Evolutionary conservation across 2,113 vertebrate species (phyloP).

Genomic region (Syrrhaptes paradoxus): DNA sequence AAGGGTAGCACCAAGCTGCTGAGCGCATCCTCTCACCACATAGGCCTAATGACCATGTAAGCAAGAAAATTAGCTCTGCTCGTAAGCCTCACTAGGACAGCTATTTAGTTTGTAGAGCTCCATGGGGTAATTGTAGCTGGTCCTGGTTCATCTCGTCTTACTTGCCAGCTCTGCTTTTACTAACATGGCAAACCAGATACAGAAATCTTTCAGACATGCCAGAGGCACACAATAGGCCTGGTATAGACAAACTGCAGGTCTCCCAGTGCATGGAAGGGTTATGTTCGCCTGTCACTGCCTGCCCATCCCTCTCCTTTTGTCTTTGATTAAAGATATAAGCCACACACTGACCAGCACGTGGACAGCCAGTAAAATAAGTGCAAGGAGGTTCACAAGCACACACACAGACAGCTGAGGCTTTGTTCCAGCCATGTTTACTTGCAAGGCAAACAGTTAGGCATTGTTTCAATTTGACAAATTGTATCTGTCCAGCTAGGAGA

Average conservation of each 20-base stretch:
- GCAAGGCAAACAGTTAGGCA: constrained; percentile 34
- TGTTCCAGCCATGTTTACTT: constrained; percentile 48
- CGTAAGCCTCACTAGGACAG: background rate
- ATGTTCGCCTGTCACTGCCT: background rate
- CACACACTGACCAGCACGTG: background rate
- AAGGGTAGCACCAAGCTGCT: background rate
- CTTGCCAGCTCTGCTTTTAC: background rate
- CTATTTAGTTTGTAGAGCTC: background rate
- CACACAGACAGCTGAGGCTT: constrained; percentile 32
- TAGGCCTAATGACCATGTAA: background rate
- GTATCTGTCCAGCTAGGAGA: constrained; percentile 23
- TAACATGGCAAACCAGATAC: too few species aligned
- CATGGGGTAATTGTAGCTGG: background rate
- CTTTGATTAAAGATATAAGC: background rate
- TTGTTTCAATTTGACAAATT: constrained; percentile 59
- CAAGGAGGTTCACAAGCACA: constrained; percentile 25
- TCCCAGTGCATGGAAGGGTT: background rate
- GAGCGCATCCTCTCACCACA: background rate
- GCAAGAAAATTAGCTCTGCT: background rate
- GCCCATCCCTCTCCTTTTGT: background rate
- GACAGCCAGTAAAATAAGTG: constrained; percentile 8
- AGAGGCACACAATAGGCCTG: background rate
- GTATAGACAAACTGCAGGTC: background rate
- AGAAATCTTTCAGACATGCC: background rate
- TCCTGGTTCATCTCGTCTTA: background rate